These are phyloP conservation scores for Asobara japonica DNA, from an alignment of 1,140 invertebrate genomes.

Conservation along the genomic window DNA sequence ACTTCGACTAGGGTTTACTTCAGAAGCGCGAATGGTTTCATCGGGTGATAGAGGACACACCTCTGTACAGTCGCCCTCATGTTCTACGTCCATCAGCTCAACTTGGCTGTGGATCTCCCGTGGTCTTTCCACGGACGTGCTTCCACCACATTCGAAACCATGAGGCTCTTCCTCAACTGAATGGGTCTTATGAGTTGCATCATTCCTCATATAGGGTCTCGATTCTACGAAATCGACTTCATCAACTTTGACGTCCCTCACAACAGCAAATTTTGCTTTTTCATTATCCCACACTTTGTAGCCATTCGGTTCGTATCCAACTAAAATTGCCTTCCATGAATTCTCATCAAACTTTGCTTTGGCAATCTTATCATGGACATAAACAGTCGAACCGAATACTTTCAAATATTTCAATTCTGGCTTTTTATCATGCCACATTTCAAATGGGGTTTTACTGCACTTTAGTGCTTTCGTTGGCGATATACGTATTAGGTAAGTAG, in stretches of 20 bases:
- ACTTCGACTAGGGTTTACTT: slow-evolving; percentile 40
- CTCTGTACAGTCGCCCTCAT: slow-evolving; percentile 11
- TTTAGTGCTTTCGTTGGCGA: slow-evolving; percentile 54
- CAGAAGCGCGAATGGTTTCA: not conserved
- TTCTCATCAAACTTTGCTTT: slow-evolving; percentile 56
- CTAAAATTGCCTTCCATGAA: slow-evolving; percentile 56
- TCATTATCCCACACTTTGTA: slow-evolving; percentile 58
- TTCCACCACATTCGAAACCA: slow-evolving; percentile 35
- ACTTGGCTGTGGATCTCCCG: not conserved
- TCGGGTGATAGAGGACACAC: slow-evolving; percentile 2
- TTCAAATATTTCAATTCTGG: slow-evolving; percentile 61
- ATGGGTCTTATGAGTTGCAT: not conserved
- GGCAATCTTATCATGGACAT: slow-evolving; percentile 36
- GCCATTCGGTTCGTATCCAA: slow-evolving; percentile 61
- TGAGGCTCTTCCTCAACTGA: not conserved
- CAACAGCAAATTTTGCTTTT: slow-evolving; percentile 49
- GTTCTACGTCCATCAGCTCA: not conserved
- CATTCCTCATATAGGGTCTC: slow-evolving; percentile 33
- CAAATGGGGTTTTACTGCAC: slow-evolving; percentile 57
- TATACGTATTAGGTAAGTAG: slow-evolving; percentile 29
- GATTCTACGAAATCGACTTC: slow-evolving; percentile 52
- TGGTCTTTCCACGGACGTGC: too few species aligned
- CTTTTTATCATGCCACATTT: slow-evolving; percentile 63
- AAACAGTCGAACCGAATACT: slow-evolving; percentile 62
- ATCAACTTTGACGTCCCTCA: slow-evolving; percentile 59